Evolutionary conservation across 64 coral and sea anemone species (phyloP), one percentile per base, ranked within the genome.

Genomic region (Pachyseris speciosa): DNA sequence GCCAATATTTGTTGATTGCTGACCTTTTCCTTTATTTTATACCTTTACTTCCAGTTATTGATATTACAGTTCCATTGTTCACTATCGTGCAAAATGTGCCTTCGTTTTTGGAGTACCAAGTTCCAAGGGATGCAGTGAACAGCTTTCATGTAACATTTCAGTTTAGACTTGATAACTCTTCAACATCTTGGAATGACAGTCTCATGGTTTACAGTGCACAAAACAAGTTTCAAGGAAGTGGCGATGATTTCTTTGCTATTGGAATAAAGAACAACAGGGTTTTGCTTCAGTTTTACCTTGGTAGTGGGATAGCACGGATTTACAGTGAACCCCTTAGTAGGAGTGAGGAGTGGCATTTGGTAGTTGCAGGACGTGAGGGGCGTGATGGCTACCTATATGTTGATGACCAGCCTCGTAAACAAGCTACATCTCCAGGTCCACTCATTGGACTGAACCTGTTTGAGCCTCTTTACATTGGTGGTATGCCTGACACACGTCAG

Each of bases 201-300:
- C 75, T 98, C 27, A 69, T 98, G 2, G 69, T 95, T 51, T 98
- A 95, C 43, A 88, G 39, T 25, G 90, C 89, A 12, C 89, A 95
- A 15, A 89, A 98, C 52, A 24, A 64, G 15, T 94, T 92, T 87
- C 63, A 92, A 30, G 93, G 93, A 1, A 90, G 92, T 50, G 96
- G 93, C 2, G 96, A 92, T 60, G 96, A 98, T 68, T 98, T 92
- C 16, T 87, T 98, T 65, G 93, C 96, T 22, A 30, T 98, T 67
- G 96, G 96, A 70, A 28, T 98, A 13, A 78, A 92, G 27, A 76
- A 95, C 27, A 90, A 86, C 72, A 83, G 60, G 37, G 27, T 98
- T 5, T 45, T 98, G 39, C 47, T 98, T 2, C 96, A 95, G 59
- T 98, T 89, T 75, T 93, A 98, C 30, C 86, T 98, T 40, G 96